Evolutionary conservation across 1,140 invertebrate genomes (phyloP).

Genomic region (Probaryconus sp.): DNA sequence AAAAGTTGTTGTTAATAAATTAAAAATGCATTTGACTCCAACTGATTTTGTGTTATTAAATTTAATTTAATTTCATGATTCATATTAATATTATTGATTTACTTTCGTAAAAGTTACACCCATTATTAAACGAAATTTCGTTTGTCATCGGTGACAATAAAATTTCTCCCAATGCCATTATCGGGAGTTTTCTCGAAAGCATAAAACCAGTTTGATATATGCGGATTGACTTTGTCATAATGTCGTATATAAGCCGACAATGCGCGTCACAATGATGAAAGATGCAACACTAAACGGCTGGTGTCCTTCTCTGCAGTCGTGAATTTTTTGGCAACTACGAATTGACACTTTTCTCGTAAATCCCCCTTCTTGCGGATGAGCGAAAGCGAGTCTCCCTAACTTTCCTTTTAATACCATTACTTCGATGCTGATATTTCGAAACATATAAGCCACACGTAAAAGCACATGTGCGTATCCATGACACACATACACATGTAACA

Average conservation of each 20-base stretch:
- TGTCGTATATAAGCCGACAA: constrained; percentile 39
- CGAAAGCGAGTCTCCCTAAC: constrained; percentile 28
- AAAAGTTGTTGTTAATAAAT: no score
- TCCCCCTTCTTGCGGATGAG: constrained; percentile 29
- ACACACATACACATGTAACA: not conserved
- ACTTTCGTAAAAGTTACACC: no score
- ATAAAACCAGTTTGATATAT: no score
- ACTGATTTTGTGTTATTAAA: no score
- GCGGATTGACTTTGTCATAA: constrained; percentile 26
- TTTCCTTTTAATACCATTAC: constrained; percentile 58
- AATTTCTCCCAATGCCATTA: no score
- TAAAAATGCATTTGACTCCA: no score
- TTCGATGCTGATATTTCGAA: constrained; percentile 22
- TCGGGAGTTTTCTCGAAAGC: no score
- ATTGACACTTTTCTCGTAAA: constrained; percentile 51
- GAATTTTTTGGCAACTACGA: constrained; percentile 35
- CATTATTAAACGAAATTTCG: no score
- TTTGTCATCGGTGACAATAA: no score
- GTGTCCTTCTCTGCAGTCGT: constrained; percentile 22
- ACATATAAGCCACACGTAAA: constrained; percentile 11
- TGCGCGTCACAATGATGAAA: constrained; percentile 39
- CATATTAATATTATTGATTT: no score
- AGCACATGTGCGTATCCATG: not conserved
- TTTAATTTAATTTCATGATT: no score
- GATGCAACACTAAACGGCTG: constrained; percentile 42